Conservation (phyloP, 2,113 vertebrate genomes). For the Etheostoma spectabile region DNA sequence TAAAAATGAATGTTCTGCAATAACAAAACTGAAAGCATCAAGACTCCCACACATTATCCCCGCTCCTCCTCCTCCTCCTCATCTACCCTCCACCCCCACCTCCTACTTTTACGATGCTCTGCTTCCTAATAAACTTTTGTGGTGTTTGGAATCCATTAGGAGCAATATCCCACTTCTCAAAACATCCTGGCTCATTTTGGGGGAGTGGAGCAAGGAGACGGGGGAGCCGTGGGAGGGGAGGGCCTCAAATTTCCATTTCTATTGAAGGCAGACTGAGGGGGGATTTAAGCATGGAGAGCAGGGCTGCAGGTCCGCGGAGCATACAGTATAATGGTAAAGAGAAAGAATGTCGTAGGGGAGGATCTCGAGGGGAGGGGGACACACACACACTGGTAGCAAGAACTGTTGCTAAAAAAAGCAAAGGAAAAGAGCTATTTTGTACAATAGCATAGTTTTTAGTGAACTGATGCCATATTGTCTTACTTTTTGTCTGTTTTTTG, state of each 20-base stretch:
- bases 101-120: slow-evolving; percentile 77
- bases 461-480: not conserved
- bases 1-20: slow-evolving; percentile 61
- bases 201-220: slow-evolving; percentile 57
- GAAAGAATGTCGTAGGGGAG: slow-evolving; percentile 46
- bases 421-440: not conserved
- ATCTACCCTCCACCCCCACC: slow-evolving; percentile 27
- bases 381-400: not conserved
- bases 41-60: not conserved
- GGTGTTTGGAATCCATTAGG: slow-evolving; percentile 87
- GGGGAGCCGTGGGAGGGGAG: slow-evolving; percentile 54
- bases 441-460: not conserved
- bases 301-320: slow-evolving; percentile 34
- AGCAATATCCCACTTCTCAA: slow-evolving; percentile 86
- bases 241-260: slow-evolving; percentile 82
- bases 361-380: not conserved
- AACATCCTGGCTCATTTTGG: slow-evolving; percentile 82
- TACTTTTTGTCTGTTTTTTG: not conserved
- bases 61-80: slow-evolving; percentile 1
- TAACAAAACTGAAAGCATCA: slow-evolving; percentile 60
- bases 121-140: slow-evolving; percentile 87
- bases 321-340: slow-evolving; percentile 45
- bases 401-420: slow-evolving; percentile 2
- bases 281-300: slow-evolving; percentile 38
- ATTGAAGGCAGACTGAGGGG: slow-evolving; percentile 76